Evolutionary conservation across 35 echinoderm and acorn worm genomes (phyloP), one percentile per base, ranked within the genome.

Genomic region (Lytechinus variegatus): DNA sequence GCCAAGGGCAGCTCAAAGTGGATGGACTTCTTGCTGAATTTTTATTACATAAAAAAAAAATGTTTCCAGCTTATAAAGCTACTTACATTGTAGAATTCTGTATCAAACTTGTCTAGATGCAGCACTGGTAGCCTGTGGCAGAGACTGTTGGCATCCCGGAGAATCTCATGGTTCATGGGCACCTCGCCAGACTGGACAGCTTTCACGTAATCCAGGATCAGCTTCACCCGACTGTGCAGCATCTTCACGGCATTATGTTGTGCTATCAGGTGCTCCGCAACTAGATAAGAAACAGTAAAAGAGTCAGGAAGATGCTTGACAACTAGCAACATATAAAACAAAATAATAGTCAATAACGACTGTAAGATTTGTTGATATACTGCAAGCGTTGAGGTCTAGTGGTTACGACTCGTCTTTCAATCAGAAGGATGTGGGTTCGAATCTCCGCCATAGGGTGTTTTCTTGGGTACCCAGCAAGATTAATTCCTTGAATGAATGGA

Each of bases 211-310:
- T 99, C 98, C 89, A 97, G 66, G 21, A 99, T 96, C 55, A 99
- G 93, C 56, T 97, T 97, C 8, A 99, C 98, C 19, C 98, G 95
- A 51, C 97, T 99, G 94, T 99, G 98, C 71, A 99, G 87, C 98
- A 99, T 99, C 94, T 99, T 99, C 54, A 99, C 97, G 29, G 98
- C 98, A 92, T 96, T 99, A 91, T 99, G 97, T 55, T 99, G 98
- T 53, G 98, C 98, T 21, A 95, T 96, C 52, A 99, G 91, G 54
- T 99, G 98, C 86, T 99, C 98, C 6, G 97, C 96, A 91, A 99
- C 98, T 99, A 21, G 61, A 6, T 6, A 14, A 19, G 21, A 19
- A 21, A 21, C 24, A 21, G 61, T 21, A 71, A 21, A 13, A 71
- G 14, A 66, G 60, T 66, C 19, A 66, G 1, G 55, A 66, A 66